Evolutionary conservation across 2,113 vertebrate species (phyloP).

Genomic region (Synodontis membranacea): DNA sequence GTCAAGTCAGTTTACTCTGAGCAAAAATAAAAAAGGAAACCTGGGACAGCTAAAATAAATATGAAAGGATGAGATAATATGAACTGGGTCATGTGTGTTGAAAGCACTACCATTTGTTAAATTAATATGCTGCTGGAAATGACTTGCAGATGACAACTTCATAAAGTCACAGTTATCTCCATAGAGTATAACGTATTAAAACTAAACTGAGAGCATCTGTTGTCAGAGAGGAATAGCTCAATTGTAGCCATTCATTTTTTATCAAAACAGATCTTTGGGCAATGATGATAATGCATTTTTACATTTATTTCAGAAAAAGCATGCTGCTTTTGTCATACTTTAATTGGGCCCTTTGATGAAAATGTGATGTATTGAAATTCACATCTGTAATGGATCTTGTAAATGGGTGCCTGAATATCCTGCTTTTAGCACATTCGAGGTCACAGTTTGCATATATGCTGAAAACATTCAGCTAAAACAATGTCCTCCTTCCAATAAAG

Average conservation of each 20-base stretch:
- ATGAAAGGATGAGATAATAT: not conserved
- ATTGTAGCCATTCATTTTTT: not conserved
- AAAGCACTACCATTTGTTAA: not conserved
- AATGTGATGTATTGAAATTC: constrained; percentile 8
- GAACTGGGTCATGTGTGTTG: not conserved
- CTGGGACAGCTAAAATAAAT: not conserved
- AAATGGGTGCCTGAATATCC: not conserved
- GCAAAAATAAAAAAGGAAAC: not conserved
- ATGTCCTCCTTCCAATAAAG: not conserved
- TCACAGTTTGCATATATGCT: not conserved
- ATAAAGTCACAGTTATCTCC: not conserved
- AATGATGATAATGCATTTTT: not conserved
- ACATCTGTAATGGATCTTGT: not conserved
- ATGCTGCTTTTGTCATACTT: not conserved
- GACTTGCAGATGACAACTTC: not conserved
- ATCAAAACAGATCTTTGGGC: not conserved
- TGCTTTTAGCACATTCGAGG: constrained; percentile 5
- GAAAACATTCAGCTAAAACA: not conserved
- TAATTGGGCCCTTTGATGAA: not conserved
- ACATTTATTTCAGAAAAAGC: not conserved
- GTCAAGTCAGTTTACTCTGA: not conserved
- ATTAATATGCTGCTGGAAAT: not conserved
- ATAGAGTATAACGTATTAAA: not conserved
- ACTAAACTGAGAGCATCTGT: not conserved
- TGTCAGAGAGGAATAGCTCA: not conserved